Evolutionary conservation across 2,113 vertebrate genomes (phyloP).

Genomic region (Eleginops maclovinus): DNA sequence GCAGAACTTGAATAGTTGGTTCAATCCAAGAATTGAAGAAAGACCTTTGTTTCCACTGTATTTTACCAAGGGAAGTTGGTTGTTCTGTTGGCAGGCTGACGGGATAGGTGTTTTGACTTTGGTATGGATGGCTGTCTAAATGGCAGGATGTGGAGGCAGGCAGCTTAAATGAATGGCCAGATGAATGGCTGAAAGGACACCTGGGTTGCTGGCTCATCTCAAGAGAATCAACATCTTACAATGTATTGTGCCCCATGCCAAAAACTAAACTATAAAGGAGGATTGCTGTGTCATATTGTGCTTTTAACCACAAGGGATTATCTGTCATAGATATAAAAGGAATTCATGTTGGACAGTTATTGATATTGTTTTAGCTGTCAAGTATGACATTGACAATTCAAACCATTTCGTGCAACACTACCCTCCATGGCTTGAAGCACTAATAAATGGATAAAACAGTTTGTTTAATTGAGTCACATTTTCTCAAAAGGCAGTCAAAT

Average conservation of each 20-base stretch:
- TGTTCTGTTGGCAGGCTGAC: conserved; percentile 9
- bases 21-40: not conserved
- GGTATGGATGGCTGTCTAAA: conserved; percentile 30
- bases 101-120: not conserved
- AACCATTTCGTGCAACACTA: conserved; percentile 6
- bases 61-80: conserved; percentile 3
- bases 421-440: not conserved
- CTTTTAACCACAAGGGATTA: conserved; percentile 11
- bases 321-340: conserved; percentile 1
- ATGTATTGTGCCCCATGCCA: not conserved
- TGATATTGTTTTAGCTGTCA: not conserved
- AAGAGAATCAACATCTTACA: not conserved
- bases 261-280: conserved; percentile 7
- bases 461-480: not conserved
- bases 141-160: conserved; percentile 21
- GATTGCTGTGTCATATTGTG: conserved; percentile 33
- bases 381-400: conserved; percentile 20
- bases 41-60: not conserved
- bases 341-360: conserved; percentile 10
- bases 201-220: conserved; percentile 26
- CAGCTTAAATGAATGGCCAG: conserved; percentile 31
- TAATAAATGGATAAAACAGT: not conserved
- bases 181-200: conserved; percentile 30
- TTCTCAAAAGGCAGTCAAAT: not conserved
- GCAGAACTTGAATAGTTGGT: not conserved